Base-by-base conservation (phyloP, 2,888 invertebrate species). In the Orthosia gothica region DNA sequence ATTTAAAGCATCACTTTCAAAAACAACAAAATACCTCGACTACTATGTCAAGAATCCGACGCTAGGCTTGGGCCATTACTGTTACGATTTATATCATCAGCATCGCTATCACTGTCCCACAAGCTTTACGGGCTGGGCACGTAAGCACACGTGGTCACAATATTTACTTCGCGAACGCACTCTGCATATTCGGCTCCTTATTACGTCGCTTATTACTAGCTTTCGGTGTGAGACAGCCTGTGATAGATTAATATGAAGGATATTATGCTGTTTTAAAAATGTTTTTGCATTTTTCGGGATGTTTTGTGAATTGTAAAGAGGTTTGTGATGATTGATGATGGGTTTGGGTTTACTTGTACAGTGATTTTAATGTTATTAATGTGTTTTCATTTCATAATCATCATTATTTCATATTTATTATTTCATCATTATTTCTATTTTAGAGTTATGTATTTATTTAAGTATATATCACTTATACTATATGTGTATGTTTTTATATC, bases 61-160 rank as follows among this genome's bases (percentile, higher is more conserved):
- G 2, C 18, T 12, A 5, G 13, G 5, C 13, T 15, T 23, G 13
- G 20, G 15, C 7, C 54, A 16, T 15, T 15, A 20, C 2, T 20
- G 16, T 20, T 15, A n/a, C 5, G 3, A 16, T 20, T 2, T 13
- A 54, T 2, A 16, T 40, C n/a, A 11, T 16, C 16, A 76, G 64
- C 70, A 58, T 72, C 76, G 82, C 83, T 83, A 59, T 5, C 75
- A 78, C 50, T 90, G 85, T 76, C 32, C 1, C 63, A 78, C 86
- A 59, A 59, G 4, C 87, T 70, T 87, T 40, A 76, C 9, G 3
- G 59, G 11, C 71, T 79, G 80, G 88, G 90, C 91, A 89, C 91
- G 92, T 89, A 88, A 89, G 89, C 94, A 92, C 95, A 95, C 95
- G 94, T 95, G 95, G 95, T 93, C 93, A 91, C 94, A 93, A 92